phyloP scores from a whole-genome alignment of 2,797 vertebrate species.

The Sebastes miniatus region DNA sequence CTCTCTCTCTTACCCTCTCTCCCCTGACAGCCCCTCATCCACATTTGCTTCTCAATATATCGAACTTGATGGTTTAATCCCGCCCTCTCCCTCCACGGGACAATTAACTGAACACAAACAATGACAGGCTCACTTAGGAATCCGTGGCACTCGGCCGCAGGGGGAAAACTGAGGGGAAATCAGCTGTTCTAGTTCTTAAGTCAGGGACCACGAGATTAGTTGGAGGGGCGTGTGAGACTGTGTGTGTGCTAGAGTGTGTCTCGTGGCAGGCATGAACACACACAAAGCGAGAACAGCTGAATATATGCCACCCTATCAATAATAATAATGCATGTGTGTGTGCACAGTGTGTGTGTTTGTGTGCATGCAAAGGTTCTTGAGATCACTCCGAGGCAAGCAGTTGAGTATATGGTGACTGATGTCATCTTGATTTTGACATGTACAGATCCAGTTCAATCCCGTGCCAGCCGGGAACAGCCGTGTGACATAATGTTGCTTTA shows the following conservation, averaged over 20 bases:
- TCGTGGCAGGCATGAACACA: constrained; percentile 28
- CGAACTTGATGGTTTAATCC: constrained; percentile 77
- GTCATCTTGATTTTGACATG: constrained; percentile 52
- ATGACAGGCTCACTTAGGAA: constrained; percentile 76
- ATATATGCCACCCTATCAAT: constrained; percentile 26
- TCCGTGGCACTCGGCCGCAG: constrained; percentile 67
- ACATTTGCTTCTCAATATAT: constrained; percentile 71
- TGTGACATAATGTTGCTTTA: constrained; percentile 64
- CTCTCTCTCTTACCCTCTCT: constrained; percentile 38
- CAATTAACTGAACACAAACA: constrained; percentile 77
- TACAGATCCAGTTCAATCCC: constrained; percentile 47
- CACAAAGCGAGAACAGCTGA: constrained; percentile 45
- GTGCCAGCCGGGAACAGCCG: constrained; percentile 47
- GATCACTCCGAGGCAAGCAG: constrained; percentile 7
- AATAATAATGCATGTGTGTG: neutral
- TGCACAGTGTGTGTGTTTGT: constrained; percentile 10
- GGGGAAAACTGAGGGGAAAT: constrained; percentile 66
- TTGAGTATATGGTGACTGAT: constrained; percentile 38
- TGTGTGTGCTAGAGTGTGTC: neutral
- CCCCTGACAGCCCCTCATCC: constrained; percentile 56
- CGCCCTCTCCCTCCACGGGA: constrained; percentile 60
- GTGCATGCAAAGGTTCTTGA: neutral
- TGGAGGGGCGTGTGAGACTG: constrained; percentile 22
- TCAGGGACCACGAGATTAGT: constrained; percentile 59
- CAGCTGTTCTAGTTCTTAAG: constrained; percentile 69